Evolutionary conservation across 2,113 vertebrate species (phyloP).

Genomic region (Martes martes): DNA sequence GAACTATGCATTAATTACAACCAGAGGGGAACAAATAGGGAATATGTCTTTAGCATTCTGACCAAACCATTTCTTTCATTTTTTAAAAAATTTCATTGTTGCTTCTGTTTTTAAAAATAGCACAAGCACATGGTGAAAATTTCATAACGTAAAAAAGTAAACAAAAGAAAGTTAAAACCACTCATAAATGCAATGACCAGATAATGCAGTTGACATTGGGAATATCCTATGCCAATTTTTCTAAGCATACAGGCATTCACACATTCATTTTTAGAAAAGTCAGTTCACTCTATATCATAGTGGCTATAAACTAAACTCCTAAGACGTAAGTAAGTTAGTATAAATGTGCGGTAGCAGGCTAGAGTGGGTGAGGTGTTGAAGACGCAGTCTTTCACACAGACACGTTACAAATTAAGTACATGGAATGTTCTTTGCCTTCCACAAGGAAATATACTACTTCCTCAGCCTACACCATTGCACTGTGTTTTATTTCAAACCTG

Average conservation of each 20-base stretch:
- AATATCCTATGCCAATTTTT: not conserved
- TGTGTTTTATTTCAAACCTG: not conserved
- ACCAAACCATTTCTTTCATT: not conserved
- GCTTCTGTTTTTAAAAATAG: not conserved
- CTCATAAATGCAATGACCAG: not conserved
- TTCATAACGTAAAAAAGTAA: not conserved
- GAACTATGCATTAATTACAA: constrained; percentile 29
- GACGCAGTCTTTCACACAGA: not conserved
- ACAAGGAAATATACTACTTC: not conserved
- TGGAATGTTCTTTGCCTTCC: not conserved
- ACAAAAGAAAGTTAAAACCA: not conserved
- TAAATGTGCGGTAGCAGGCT: not conserved
- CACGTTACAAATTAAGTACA: not conserved
- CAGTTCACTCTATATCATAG: not conserved
- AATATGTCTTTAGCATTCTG: not conserved
- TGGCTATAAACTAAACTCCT: not conserved
- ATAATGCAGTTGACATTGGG: not conserved
- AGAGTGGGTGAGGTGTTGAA: not conserved
- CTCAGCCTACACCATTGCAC: not conserved
- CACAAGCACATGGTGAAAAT: not conserved
- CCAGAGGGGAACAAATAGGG: not conserved
- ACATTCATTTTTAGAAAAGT: not conserved
- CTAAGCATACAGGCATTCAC: not conserved
- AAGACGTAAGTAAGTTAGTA: not conserved
- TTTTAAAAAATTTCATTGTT: not conserved